Conservation (phyloP, 2,888 invertebrate genomes). For the Epistrophella euchroma region DNA sequence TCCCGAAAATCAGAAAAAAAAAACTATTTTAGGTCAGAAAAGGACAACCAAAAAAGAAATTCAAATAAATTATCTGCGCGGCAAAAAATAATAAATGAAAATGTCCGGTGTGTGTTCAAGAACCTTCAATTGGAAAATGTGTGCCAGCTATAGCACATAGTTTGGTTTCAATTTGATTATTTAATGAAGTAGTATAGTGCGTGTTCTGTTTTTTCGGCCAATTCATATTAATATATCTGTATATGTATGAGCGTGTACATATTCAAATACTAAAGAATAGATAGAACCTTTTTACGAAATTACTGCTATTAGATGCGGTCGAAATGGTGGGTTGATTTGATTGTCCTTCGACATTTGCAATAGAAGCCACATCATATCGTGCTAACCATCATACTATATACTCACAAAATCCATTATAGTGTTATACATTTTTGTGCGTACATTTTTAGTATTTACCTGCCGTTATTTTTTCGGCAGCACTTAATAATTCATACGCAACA, state of each 20-base stretch:
- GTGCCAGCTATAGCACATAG: conserved; percentile 29
- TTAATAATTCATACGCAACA: conserved; percentile 78
- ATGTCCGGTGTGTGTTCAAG: conserved; percentile 36
- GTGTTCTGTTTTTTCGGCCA: conserved; percentile 60
- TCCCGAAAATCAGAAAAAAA: neutral
- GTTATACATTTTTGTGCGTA: conserved; percentile 60
- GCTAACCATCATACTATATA: conserved; percentile 54
- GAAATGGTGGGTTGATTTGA: conserved; percentile 58
- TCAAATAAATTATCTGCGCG: conserved; percentile 63
- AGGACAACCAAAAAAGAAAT: conserved; percentile 27
- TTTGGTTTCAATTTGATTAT: conserved; percentile 60
- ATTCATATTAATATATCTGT: conserved; percentile 14
- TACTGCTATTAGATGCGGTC: conserved; percentile 38
- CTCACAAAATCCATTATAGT: conserved; percentile 59
- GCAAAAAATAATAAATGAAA: conserved; percentile 46
- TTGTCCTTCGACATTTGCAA: conserved; percentile 70
- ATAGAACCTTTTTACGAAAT: conserved; percentile 17
- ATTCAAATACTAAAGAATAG: conserved; percentile 58
- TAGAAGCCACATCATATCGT: conserved; percentile 46
- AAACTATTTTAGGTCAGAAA: conserved; percentile 48
- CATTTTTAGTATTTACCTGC: conserved; percentile 49
- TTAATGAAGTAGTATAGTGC: conserved; percentile 49
- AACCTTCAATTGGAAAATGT: conserved; percentile 62
- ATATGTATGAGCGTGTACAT: neutral
- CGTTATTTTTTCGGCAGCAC: conserved; percentile 48